phyloP scores from a whole-genome alignment of 2,888 invertebrate species.

The Drosophila cognata region DNA sequence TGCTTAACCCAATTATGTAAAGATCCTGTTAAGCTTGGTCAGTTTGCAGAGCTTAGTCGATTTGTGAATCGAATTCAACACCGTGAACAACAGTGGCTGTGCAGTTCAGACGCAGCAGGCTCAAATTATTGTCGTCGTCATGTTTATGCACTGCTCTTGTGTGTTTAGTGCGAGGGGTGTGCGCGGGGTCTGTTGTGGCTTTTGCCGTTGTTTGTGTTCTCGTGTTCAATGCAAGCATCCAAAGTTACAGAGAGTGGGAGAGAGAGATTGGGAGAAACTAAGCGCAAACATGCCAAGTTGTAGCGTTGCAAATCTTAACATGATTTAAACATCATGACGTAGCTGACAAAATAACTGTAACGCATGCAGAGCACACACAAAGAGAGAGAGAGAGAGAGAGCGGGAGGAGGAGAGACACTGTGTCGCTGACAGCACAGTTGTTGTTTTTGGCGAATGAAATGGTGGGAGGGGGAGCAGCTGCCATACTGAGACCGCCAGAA shows the following conservation, averaged over 20 bases:
- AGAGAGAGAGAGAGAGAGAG: accelerated
- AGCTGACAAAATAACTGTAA: slow-evolving; percentile 31
- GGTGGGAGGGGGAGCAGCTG: background rate
- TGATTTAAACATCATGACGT: slow-evolving; percentile 68
- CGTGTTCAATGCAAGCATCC: slow-evolving; percentile 15
- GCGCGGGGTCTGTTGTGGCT: slow-evolving; percentile 9
- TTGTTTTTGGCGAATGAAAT: slow-evolving; percentile 6
- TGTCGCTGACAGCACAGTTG: slow-evolving; percentile 27
- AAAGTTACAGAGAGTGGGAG: background rate
- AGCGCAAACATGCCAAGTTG: slow-evolving; percentile 65
- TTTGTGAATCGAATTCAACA: background rate
- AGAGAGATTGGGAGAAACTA: background rate
- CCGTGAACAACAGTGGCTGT: background rate
- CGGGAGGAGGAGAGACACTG: slow-evolving; percentile 3
- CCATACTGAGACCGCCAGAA: background rate
- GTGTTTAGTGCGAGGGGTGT: background rate
- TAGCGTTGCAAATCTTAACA: slow-evolving; percentile 69
- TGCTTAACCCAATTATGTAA: background rate
- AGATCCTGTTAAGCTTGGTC: background rate
- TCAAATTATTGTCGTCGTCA: background rate
- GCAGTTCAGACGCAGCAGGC: background rate
- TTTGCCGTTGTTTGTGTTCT: slow-evolving; percentile 18
- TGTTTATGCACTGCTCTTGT: background rate
- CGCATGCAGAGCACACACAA: slow-evolving; percentile 7
- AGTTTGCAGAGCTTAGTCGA: background rate